Evolutionary conservation across 2,888 invertebrate species (phyloP), one percentile per base, ranked within the genome.

Genomic region (Uloborus plumipes): DNA sequence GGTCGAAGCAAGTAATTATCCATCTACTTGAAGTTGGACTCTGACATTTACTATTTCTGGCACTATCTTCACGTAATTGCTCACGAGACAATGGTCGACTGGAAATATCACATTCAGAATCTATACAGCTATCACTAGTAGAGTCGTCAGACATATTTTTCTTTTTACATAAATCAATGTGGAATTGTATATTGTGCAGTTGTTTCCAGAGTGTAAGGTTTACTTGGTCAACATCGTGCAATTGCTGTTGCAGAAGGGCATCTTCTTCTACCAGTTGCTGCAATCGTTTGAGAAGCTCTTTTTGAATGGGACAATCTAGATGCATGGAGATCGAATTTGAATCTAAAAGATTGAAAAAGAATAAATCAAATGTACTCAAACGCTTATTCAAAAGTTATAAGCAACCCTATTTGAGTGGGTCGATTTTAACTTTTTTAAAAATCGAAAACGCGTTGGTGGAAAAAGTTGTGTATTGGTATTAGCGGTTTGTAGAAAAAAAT

Each of bases 141-240:
- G 64, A 20, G 18, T 71, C 80, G 64, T 77, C 83, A 6, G 72
- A 67, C 16, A 77, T 59, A 20, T 84, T 71, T 22, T 78, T 58
- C 49, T 58, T 77, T 18, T 74, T 69, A 26, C 84, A 84, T 55
- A 78, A 74, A 3, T 75, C 85, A 15, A 85, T 77, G 51, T 85
- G 79, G 22, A 69, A 73, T 50, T 84, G 83, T 26, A 85, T 55
- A 47, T 84, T 70, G 51, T 85, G 81, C 20, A 85, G 53, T 51
- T 85, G 84, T 49, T 84, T 74, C 85, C 85, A 85, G 1, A 85
- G 66, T 13, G 78, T 70, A n/a, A 83, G 65, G 70, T 84, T 84
- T 16, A 84, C 77, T 72, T 78, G 67, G 62, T 85, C 85, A 15
- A 83, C 77, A 15, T 84, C 73, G 50, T 84, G 82, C 1, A 83